Evolutionary conservation across 2,113 vertebrate species (phyloP).

Genomic region (Ursus arctos): DNA sequence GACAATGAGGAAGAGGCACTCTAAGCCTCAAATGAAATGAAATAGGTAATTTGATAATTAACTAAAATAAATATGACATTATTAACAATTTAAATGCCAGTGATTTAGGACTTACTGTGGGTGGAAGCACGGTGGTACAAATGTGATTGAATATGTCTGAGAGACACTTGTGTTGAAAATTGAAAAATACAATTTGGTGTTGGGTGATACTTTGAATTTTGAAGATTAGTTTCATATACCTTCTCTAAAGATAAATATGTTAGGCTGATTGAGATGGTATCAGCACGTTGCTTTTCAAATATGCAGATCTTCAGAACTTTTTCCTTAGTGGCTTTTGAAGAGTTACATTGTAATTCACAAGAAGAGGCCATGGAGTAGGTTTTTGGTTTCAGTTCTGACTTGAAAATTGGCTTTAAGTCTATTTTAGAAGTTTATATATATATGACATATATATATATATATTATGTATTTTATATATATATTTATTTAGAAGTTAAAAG

Average conservation of each 20-base stretch:
- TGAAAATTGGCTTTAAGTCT: slow-evolving; percentile 3
- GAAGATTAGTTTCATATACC: slow-evolving; percentile 11
- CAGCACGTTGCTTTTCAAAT: neutral
- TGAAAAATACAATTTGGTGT: slow-evolving; percentile 17
- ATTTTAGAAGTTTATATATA: slow-evolving; percentile 9
- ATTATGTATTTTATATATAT: neutral
- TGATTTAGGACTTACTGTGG: neutral
- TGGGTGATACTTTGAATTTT: slow-evolving; percentile 53
- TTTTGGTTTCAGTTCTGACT: slow-evolving; percentile 16
- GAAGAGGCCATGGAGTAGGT: neutral
- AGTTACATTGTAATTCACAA: slow-evolving; percentile 12
- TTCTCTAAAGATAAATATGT: neutral
- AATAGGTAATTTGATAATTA: slow-evolving; percentile 24
- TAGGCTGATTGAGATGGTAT: neutral
- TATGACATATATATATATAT: too few species aligned
- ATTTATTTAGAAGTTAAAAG: neutral
- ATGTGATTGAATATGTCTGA: neutral
- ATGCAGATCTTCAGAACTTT: slow-evolving; percentile 21
- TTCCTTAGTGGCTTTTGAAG: slow-evolving; percentile 1
- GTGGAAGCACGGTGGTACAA: slow-evolving; percentile 47
- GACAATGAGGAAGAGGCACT: neutral
- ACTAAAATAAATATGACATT: neutral
- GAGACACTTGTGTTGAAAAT: neutral
- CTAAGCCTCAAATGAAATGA: neutral
- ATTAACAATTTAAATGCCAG: neutral